A percentile compares a stretch with the other conserved stretches of the same genome.
These are phyloP conservation scores for Tetranychus truncatus DNA, from an alignment of 2,888 invertebrate genomes.

Conservation along the genomic window DNA sequence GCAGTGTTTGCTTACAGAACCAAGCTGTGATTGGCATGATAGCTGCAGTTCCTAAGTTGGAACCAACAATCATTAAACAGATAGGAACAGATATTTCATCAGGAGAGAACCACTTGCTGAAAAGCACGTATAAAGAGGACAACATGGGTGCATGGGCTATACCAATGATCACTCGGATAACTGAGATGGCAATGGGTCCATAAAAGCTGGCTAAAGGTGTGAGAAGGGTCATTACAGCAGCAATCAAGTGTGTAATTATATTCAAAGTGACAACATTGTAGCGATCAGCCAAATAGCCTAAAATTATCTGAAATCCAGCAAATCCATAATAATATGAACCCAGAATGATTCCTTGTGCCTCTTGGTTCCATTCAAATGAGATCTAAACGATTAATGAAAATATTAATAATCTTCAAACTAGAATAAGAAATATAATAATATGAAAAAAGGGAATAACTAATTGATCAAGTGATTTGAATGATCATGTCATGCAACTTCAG, in stretches of 20 bases:
- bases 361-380: slow-evolving; percentile 16
- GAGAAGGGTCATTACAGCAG: neutral
- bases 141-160: slow-evolving; percentile 6
- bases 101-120: neutral
- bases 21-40: slow-evolving; percentile 7
- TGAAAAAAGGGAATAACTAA: too few species aligned
- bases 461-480: too few species aligned
- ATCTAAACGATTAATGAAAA: neutral
- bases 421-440: too few species aligned
- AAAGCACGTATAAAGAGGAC: neutral
- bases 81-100: slow-evolving; percentile 8
- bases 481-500: too few species aligned
- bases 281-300: neutral
- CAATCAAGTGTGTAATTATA: neutral
- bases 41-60: neutral
- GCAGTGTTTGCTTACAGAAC: neutral
- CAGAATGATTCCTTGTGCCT: neutral
- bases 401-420: too few species aligned
- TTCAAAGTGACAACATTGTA: neutral
- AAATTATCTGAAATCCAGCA: neutral
- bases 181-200: neutral
- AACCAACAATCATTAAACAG: neutral
- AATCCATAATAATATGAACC: slow-evolving; percentile 7
- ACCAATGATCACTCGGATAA: neutral
- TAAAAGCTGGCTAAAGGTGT: neutral